Evolutionary conservation across 2,113 vertebrate species (phyloP).

Genomic region (Ptychochromis oligacanthus): DNA sequence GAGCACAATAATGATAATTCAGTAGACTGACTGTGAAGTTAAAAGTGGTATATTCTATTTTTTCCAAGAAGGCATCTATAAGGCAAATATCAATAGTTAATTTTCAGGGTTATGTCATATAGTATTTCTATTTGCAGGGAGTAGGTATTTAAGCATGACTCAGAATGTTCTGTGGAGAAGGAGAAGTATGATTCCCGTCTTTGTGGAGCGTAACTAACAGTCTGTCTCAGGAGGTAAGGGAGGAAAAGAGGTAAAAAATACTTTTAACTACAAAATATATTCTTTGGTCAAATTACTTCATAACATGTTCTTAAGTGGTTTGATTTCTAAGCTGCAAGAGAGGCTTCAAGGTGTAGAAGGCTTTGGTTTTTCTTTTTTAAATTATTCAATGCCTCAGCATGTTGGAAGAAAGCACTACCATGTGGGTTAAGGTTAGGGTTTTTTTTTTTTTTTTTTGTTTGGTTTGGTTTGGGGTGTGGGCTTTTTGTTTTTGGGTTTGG

Average conservation of each 20-base stretch:
- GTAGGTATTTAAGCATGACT: constrained; percentile 5
- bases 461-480: no score
- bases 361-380: constrained; percentile 71
- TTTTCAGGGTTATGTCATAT: constrained; percentile 21
- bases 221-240: constrained; percentile 48
- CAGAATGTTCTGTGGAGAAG: not conserved
- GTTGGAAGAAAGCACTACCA: constrained; percentile 95
- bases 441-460: constrained; percentile 12
- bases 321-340: constrained; percentile 35
- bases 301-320: constrained; percentile 40
- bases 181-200: constrained; percentile 11
- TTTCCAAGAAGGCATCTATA: constrained; percentile 62
- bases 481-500: no score
- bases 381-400: constrained; percentile 78
- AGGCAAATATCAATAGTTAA: constrained; percentile 55
- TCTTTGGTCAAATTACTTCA: constrained; percentile 72
- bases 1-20: constrained; percentile 25
- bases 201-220: constrained; percentile 48
- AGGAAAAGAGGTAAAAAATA: constrained; percentile 43
- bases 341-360: constrained; percentile 66
- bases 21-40: constrained; percentile 28
- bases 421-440: constrained; percentile 82
- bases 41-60: constrained; percentile 32
- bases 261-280: constrained; percentile 61
- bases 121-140: constrained; percentile 15